Base-by-base conservation (phyloP, 2,797 vertebrate genomes). In the Pagetopsis macropterus region DNA sequence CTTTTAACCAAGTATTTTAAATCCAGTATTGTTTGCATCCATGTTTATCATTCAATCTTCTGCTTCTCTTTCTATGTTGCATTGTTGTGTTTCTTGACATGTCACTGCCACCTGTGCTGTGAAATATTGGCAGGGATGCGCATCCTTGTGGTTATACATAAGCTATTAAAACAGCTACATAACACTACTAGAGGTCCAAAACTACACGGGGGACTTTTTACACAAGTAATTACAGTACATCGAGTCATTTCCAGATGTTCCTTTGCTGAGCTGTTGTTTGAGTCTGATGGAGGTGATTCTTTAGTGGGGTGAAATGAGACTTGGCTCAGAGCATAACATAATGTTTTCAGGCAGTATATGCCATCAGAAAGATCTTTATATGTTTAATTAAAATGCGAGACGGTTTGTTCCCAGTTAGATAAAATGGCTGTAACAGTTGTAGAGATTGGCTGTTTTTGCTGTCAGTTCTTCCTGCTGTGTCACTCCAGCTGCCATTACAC, bases 401-500 rank as follows among this genome's bases (percentile, higher is more conserved):
- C 14, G 3, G n/a, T 19, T 41, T 65, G 1, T 19, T 44, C 15
- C 27, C 49, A 54, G 12, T 44, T 8, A 4, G 9, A 15, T 16
- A 33, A 10, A 65, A 9, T 10, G 6, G 21, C 58, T 65, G 61
- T 4, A 57, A 10, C 16, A 16, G 50, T 5, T 56, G 71, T 11
- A 2, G 50, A 51, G 50, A 33, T 3, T 44, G 37, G 73, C 65
- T 79, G 61, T 82, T 73, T 76, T 71, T 19, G 48, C 71, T 74
- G 69, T 69, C 67, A 70, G 43, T 72, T 81, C 57, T 69, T 69
- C 62, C 65, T 44, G 70, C 67, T 66, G 62, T 70, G 80, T 82
- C 72, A 66, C 72, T 72, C 77, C 90, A 89, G 87, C 88, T 89
- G 86, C 82, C 71, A 87, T 91, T 72, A 89, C 88, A 82, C 78